Evolutionary conservation across 2,797 vertebrate species (phyloP).

Genomic region (Cyprinella venusta): DNA sequence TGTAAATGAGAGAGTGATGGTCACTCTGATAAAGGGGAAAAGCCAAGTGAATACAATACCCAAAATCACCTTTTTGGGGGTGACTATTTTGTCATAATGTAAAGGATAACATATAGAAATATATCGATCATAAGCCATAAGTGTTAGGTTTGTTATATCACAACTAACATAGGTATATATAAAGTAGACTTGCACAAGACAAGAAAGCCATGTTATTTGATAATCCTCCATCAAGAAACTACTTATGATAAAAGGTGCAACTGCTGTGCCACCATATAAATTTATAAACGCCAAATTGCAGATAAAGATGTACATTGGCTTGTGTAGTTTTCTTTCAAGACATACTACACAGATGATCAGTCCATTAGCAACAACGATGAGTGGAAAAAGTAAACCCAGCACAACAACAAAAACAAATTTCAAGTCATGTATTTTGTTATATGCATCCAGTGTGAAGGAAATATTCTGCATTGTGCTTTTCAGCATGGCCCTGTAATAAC

Average conservation of each 20-base stretch:
- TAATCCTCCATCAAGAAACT: conserved; percentile 35
- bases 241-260: conserved; percentile 51
- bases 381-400: background rate
- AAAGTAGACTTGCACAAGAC: conserved; percentile 32
- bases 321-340: conserved; percentile 62
- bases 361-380: conserved; percentile 28
- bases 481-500: background rate
- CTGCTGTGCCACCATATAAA: conserved; percentile 59
- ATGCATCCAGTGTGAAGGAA: conserved; percentile 20
- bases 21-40: conserved; percentile 11
- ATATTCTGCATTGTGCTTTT: background rate
- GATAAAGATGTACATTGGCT: conserved; percentile 71
- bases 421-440: conserved; percentile 1
- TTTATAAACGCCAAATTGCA: conserved; percentile 66
- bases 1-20: background rate
- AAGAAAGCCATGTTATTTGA: conserved; percentile 34
- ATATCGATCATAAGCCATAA: conserved; percentile 56
- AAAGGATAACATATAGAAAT: conserved; percentile 50
- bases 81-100: conserved; percentile 43
- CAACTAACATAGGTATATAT: conserved; percentile 37
- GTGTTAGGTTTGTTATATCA: conserved; percentile 52
- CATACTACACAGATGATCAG: conserved; percentile 51
- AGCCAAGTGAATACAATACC: conserved; percentile 38
- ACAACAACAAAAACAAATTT: conserved; percentile 35
- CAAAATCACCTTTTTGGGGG: conserved; percentile 3